phyloP scores from a whole-genome alignment of 2,113 vertebrate species.

The Phalacrocorax brasilianus region DNA sequence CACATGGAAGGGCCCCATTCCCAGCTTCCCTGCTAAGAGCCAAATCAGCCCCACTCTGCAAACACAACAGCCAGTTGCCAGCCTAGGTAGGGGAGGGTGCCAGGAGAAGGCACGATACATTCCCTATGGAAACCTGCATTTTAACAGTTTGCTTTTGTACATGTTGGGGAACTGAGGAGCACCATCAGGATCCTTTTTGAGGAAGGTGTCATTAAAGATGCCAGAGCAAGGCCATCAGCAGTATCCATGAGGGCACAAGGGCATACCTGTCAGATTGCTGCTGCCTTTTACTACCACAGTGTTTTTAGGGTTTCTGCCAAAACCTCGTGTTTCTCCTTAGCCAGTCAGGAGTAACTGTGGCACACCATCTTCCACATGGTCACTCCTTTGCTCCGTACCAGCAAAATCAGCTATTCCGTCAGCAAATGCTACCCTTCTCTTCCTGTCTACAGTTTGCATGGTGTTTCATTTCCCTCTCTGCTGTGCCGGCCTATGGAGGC shows the following conservation, averaged over 20 bases:
- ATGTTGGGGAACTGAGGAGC: neutral
- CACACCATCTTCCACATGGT: neutral
- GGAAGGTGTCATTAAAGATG: neutral
- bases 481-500: neutral
- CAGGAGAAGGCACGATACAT: neutral
- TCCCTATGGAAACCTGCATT: slow-evolving; percentile 30
- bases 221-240: neutral
- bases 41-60: neutral
- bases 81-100: neutral
- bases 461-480: neutral
- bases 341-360: neutral
- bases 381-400: neutral
- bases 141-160: neutral
- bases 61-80: neutral
- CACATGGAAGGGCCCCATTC: neutral
- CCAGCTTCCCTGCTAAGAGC: neutral
- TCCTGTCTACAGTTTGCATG: neutral
- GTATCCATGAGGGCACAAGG: neutral
- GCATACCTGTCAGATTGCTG: neutral
- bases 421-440: neutral
- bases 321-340: neutral
- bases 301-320: neutral
- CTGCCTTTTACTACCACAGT: neutral
- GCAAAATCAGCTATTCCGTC: neutral
- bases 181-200: neutral